Conservation (phyloP, 1,140 invertebrate genomes). For the Heterodera schachtii region DNA sequence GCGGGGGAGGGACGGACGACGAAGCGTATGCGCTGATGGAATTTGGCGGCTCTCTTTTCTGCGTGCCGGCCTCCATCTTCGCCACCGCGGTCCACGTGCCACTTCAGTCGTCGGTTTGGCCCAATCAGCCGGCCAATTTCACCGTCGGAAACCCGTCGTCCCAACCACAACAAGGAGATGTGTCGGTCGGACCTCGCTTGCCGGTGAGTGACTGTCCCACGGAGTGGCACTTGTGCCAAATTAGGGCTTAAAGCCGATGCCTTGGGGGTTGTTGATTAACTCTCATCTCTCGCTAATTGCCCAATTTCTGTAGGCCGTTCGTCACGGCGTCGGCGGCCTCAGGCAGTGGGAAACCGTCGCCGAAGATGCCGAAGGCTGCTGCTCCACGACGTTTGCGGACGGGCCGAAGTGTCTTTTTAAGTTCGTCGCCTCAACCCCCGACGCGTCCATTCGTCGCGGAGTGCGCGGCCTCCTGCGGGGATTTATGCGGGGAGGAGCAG, state of each 20-base stretch:
- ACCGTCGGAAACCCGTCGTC: background rate
- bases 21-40: conserved; percentile 13
- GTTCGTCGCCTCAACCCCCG: conserved; percentile 26
- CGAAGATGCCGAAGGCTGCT: conserved; percentile 5
- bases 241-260: background rate
- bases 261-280: background rate
- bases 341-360: conserved; percentile 26
- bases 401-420: conserved; percentile 43
- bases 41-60: conserved; percentile 39
- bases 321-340: conserved; percentile 30
- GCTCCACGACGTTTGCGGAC: conserved; percentile 15
- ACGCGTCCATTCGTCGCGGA: conserved; percentile 16
- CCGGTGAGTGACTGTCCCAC: conserved; percentile 16
- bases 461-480: conserved; percentile 16
- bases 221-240: background rate
- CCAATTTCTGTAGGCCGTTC: conserved; percentile 12
- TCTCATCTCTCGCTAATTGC: background rate
- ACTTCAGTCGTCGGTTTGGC: conserved; percentile 32
- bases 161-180: background rate
- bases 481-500: conserved; percentile 19
- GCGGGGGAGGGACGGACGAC: background rate
- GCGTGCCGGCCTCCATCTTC: conserved; percentile 34
- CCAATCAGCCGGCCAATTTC: background rate
- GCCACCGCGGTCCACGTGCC: conserved; percentile 3
- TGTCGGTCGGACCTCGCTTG: conserved; percentile 7